Evolutionary conservation across 2,888 invertebrate genomes (phyloP), one percentile per base, ranked within the genome.

Genomic region (Tetranychus piercei): DNA sequence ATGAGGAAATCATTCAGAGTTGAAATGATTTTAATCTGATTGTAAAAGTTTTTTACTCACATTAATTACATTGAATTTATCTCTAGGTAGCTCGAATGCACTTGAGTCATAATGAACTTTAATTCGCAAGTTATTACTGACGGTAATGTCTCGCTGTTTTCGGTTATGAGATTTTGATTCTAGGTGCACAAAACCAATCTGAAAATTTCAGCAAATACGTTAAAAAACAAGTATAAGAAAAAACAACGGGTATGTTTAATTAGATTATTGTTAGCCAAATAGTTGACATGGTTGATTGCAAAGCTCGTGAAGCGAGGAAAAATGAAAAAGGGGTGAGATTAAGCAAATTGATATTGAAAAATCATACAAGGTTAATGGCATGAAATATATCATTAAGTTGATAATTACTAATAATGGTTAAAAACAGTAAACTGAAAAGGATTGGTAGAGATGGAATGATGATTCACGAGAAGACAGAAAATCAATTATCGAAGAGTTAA

Each of bases 51-150:
- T 8, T 23, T 43, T 83, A 90, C 92, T 91, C 84, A 92, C 92
- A 84, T 93, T 92, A 79, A 93, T 92, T 83, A 93, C 86, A 81
- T 89, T 88, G 82, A 92, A 90, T 82, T 90, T 90, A 81, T 90
- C 89, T 79, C 86, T 86, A 79, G 91, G 90, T 83, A 93, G 86
- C 82, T 90, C 89, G 84, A 89, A 90, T 72, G 93, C 91, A 80
- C 92, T 92, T 79, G 89, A 87, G 81, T 93, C 93, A 81, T 93
- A 93, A 81, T 88, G 88, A 78, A 93, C 86, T 77, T 91, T 87
- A 80, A 93, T 92, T 80, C 92, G 86, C 78, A 93, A 84, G 22
- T 69, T 69, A 23, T 22, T 69, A 15, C 3, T 55, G 15, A 9
- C 6, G 15, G 5, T 55, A 55, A 55, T 55, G 2, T 9, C 55